Evolutionary conservation across 92 coral and sea anemone species (phyloP).

Genomic region (Micromussa lordhowensis): DNA sequence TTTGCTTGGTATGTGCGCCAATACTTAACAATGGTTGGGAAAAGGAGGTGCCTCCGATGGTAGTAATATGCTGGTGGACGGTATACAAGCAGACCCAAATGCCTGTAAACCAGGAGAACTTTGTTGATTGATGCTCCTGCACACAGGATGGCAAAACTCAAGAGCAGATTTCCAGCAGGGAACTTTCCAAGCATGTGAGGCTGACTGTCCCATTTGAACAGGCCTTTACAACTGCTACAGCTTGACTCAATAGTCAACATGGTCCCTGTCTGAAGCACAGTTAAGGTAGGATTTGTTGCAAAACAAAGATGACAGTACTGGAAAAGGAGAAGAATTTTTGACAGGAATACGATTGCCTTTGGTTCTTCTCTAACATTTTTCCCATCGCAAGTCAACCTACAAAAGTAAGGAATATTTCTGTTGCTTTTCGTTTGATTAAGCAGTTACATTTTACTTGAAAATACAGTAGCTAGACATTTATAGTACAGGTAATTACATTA

Average conservation of each 20-base stretch:
- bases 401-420: not conserved
- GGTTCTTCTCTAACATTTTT: not conserved
- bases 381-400: not conserved
- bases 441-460: too few species aligned
- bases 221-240: not conserved
- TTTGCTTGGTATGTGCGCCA: constrained; percentile 42
- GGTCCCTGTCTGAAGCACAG: not conserved
- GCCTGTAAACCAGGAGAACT: constrained; percentile 22
- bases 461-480: too few species aligned
- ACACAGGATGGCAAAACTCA: constrained; percentile 44
- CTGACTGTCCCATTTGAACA: constrained; percentile 40
- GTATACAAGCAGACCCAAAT: constrained; percentile 12
- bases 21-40: constrained; percentile 50
- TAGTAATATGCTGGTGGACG: constrained; percentile 16
- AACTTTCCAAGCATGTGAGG: constrained; percentile 18
- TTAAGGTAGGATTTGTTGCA: not conserved
- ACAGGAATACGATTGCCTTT: not conserved
- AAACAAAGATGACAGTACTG: not conserved
- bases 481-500: too few species aligned
- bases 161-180: constrained; percentile 52
- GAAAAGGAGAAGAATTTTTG: not conserved
- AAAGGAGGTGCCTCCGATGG: not conserved
- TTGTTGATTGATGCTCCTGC: constrained; percentile 40
- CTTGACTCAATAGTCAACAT: not conserved
- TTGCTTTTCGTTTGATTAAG: too few species aligned